Base-by-base conservation (phyloP, 2,113 vertebrate species). In the Hassar affinis region DNA sequence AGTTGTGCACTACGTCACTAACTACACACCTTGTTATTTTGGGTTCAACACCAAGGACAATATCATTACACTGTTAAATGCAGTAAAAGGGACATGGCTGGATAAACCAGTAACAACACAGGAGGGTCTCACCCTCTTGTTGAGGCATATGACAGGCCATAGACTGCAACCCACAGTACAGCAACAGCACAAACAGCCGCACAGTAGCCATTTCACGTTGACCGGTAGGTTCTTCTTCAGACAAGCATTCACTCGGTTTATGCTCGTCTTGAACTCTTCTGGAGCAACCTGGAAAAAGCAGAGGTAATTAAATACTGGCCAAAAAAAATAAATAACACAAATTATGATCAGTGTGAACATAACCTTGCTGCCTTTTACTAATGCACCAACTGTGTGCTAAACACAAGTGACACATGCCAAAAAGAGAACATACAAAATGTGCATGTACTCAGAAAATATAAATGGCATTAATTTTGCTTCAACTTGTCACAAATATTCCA, bases 61-160 rank as follows among this genome's bases (percentile, higher is more conserved):
- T 87, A 85, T 30, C 25, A 75, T 52, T 88, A 85, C 88, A 88
- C 85, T 90, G 87, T 82, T 81, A 78, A 78, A 89, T 87, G 87
- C 87, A 78, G 69, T 42, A 86, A 90, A 90, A 87, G 89, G 56
- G 20, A 78, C 83, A 87, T 61, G 52, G 35, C 78, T 87, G 86
- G 90, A 79, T 87, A 85, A 92, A 90, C 84, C 87, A 85, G 85
- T 87, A 85, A 75, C 51, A 33, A 76, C 77, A 84, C 83, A 82
- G 87, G 35, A 76, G 56, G 54, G 78, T 95, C 97, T 96, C 88
- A 99, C 98, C 93, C 97, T 96, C 94, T 99, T 99, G 94, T 98
- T 99, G 91, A 99, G 97, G 95, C 98, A 99, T 90, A 99, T 95
- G 83, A 99, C 97, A 4, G 98, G 98, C 98, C 98, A 99, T n/a